phyloP scores from a whole-genome alignment of 2,113 vertebrate genomes.

The Jacana jacana region DNA sequence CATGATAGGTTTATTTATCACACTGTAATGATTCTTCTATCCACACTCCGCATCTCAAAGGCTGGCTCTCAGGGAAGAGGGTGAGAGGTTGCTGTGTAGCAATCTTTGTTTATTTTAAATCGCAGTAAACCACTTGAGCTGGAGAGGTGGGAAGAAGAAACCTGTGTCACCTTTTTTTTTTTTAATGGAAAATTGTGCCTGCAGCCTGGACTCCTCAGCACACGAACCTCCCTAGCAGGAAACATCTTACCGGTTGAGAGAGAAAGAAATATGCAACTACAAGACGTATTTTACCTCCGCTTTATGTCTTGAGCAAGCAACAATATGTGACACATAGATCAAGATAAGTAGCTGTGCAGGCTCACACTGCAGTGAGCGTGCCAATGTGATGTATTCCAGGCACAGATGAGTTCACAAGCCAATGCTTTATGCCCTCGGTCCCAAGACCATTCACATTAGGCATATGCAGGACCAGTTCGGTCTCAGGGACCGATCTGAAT shows the following conservation, averaged over 20 bases:
- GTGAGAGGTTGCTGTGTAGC: slow-evolving; percentile 35
- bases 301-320: neutral
- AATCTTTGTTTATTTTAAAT: slow-evolving; percentile 65
- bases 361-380: neutral
- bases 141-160: neutral
- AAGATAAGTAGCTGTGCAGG: neutral
- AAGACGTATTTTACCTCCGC: neutral
- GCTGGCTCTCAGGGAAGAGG: neutral
- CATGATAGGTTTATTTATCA: slow-evolving; percentile 53
- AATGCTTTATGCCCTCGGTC: neutral
- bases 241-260: neutral
- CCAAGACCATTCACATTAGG: neutral
- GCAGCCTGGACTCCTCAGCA: neutral
- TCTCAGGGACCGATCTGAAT: neutral
- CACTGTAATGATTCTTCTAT: slow-evolving; percentile 55
- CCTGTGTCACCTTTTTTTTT: neutral
- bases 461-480: neutral
- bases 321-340: neutral
- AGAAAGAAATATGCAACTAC: neutral
- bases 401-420: neutral
- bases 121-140: neutral
- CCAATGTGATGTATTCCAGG: neutral
- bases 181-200: neutral
- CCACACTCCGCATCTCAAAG: neutral
- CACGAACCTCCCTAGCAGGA: neutral